These are phyloP conservation scores for Haemorhous mexicanus DNA, from an alignment of 2,113 vertebrate species.

Conservation along the genomic window DNA sequence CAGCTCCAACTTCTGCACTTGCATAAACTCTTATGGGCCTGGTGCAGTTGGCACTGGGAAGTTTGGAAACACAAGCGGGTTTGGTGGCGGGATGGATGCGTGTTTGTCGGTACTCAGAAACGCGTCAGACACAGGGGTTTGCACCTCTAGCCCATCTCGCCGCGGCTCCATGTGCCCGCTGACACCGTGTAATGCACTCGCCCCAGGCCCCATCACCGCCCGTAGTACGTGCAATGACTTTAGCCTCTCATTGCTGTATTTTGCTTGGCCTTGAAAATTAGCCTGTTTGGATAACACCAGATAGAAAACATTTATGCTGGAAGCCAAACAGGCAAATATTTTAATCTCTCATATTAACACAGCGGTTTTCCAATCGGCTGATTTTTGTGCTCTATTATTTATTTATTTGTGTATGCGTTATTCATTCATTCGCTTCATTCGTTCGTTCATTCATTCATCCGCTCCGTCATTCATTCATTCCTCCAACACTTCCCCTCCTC, in stretches of 20 bases:
- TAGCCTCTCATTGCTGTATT: not conserved
- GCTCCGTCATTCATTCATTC: not conserved
- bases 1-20: not conserved
- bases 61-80: fast-evolving
- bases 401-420: constrained; percentile 29
- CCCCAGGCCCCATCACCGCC: not conserved
- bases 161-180: not conserved
- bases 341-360: constrained; percentile 53
- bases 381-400: constrained; percentile 18
- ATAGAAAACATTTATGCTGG: constrained; percentile 47
- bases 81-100: not conserved
- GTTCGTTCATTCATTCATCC: not conserved
- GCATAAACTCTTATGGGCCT: not conserved
- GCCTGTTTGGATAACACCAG: constrained; percentile 33
- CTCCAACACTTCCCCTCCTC: not conserved
- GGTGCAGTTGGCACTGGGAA: not conserved
- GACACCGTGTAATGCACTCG: not conserved
- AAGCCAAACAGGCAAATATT: constrained; percentile 59
- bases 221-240: not conserved
- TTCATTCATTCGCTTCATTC: constrained; percentile 8
- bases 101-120: not conserved
- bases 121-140: fast-evolving
- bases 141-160: fast-evolving
- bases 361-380: constrained; percentile 46
- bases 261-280: constrained; percentile 48